Evolutionary conservation across 2,797 vertebrate genomes (phyloP).

Genomic region (Brachymystax lenok): DNA sequence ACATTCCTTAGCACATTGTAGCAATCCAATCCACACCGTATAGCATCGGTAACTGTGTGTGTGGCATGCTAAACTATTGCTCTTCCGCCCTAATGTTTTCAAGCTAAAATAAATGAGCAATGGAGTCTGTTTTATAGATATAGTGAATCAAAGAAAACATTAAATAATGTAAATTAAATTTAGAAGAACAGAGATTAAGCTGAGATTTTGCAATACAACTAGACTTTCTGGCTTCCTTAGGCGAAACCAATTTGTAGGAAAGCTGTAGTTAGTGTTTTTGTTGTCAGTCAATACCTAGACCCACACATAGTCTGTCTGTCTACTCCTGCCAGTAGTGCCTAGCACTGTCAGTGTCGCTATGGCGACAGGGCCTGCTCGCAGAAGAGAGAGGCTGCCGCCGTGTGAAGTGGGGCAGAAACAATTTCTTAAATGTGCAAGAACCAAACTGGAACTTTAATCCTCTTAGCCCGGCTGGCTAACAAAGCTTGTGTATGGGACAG

Average conservation of each 20-base stretch:
- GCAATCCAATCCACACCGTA: not conserved
- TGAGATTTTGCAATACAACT: constrained; percentile 5
- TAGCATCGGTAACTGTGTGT: not conserved
- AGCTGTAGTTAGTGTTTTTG: constrained; percentile 46
- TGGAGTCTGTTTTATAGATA: not conserved
- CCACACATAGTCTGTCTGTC: constrained; percentile 49
- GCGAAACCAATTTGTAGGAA: constrained; percentile 52
- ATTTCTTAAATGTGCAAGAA: constrained; percentile 81
- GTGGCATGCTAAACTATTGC: not conserved
- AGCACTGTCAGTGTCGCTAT: constrained; percentile 62
- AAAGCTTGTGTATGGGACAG: constrained; percentile 68
- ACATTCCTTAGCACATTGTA: constrained; percentile 32
- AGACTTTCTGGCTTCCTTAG: constrained; percentile 34
- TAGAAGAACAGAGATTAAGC: constrained; percentile 1
- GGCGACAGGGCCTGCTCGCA: constrained; percentile 60
- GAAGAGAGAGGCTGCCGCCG: constrained; percentile 53
- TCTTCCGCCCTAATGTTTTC: not conserved
- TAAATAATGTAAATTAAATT: not conserved
- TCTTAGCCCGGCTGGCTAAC: constrained; percentile 75
- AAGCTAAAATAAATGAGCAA: not conserved
- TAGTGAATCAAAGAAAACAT: not conserved
- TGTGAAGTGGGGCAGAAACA: constrained; percentile 83
- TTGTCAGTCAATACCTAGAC: constrained; percentile 52
- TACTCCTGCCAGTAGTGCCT: constrained; percentile 60
- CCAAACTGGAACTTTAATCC: constrained; percentile 83